Evolutionary conservation across 1,140 invertebrate genomes (phyloP).

Genomic region (Hyles euphorbiae): DNA sequence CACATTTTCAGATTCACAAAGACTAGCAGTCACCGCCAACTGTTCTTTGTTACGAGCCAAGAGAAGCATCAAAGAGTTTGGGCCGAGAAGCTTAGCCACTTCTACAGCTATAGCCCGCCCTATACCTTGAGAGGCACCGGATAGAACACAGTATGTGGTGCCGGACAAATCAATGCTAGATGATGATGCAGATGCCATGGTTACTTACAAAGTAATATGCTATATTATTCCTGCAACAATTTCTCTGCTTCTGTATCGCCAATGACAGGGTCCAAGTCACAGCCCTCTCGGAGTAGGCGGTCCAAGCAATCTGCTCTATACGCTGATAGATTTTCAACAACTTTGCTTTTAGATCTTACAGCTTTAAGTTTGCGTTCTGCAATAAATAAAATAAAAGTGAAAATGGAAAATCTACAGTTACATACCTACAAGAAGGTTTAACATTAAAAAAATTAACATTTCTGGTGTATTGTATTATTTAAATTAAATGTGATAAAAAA

Average conservation of each 20-base stretch:
- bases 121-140: slow-evolving; percentile 93
- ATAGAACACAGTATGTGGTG: slow-evolving; percentile 80
- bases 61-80: slow-evolving; percentile 83
- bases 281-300: slow-evolving; percentile 64
- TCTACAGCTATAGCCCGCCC: slow-evolving; percentile 85
- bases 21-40: slow-evolving; percentile 78
- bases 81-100: slow-evolving; percentile 78
- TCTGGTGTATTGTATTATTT: no score
- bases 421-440: no score
- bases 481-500: no score
- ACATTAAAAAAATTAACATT: no score
- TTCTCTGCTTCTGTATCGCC: slow-evolving; percentile 64
- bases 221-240: slow-evolving; percentile 52
- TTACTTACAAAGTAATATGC: slow-evolving; percentile 50
- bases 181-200: slow-evolving; percentile 56
- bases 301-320: slow-evolving; percentile 63
- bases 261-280: slow-evolving; percentile 61
- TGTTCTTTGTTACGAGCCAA: slow-evolving; percentile 82
- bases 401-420: background rate
- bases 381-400: slow-evolving; percentile 18
- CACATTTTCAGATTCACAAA: slow-evolving; percentile 75
- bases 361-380: slow-evolving; percentile 59
- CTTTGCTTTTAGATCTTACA: slow-evolving; percentile 59
- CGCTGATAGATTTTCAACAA: slow-evolving; percentile 59
- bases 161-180: slow-evolving; percentile 67